These are phyloP conservation scores for Picathartes gymnocephalus DNA, from an alignment of 2,113 vertebrate species.

Conservation along the genomic window DNA sequence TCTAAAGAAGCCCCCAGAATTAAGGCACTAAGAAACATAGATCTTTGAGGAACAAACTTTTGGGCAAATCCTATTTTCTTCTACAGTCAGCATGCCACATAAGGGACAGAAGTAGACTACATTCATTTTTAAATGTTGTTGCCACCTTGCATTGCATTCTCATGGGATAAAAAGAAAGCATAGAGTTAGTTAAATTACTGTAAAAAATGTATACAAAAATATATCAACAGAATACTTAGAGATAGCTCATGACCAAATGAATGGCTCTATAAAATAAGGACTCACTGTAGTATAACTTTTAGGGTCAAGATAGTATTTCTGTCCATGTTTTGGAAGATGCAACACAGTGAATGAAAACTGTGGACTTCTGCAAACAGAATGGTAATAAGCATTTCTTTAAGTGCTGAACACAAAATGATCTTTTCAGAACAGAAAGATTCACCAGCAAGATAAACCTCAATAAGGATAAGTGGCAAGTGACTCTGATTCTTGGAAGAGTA, in stretches of 20 bases:
- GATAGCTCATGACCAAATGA: background rate
- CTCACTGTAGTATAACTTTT: background rate
- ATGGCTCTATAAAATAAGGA: background rate
- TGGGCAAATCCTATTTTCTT: background rate
- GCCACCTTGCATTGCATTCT: background rate
- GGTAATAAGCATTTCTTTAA: background rate
- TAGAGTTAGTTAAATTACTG: background rate
- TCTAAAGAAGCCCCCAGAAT: background rate
- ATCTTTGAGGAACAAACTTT: background rate
- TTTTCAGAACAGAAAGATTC: background rate
- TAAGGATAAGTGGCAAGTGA: background rate
- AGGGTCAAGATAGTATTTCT: background rate
- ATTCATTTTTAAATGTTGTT: background rate
- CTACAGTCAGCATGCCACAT: background rate
- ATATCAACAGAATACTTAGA: background rate
- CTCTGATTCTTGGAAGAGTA: background rate
- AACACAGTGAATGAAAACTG: background rate
- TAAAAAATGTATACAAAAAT: background rate
- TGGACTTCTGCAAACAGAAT: background rate
- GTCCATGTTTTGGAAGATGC: background rate
- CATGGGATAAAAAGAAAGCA: background rate
- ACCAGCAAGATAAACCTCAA: background rate
- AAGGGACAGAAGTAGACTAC: background rate
- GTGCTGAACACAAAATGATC: background rate
- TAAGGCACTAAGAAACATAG: background rate